Evolutionary conservation across 2,888 invertebrate genomes (phyloP).

Genomic region (Tipula vernalis): DNA sequence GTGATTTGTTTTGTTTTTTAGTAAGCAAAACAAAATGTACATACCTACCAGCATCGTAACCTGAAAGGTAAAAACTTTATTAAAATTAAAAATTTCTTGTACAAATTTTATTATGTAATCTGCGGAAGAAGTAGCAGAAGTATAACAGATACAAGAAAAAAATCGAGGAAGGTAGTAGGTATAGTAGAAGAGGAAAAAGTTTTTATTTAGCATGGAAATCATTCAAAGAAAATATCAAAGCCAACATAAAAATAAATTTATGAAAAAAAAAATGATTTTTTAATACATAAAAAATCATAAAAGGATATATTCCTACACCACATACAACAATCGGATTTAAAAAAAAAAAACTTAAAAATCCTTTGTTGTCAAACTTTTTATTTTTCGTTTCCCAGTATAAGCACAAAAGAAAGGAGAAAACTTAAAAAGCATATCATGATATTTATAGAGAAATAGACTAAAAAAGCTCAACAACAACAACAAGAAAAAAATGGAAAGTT

Average conservation of each 20-base stretch:
- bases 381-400: not conserved
- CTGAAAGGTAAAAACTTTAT: not conserved
- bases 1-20: not conserved
- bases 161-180: not conserved
- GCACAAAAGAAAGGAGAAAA: not conserved
- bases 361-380: not conserved
- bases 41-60: not conserved
- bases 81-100: not conserved
- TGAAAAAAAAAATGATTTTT: not conserved
- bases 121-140: not conserved
- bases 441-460: not conserved
- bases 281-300: not conserved
- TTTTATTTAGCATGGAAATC: not conserved
- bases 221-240: slow-evolving; percentile 4
- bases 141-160: not conserved
- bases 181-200: not conserved
- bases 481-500: not conserved
- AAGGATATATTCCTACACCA: not conserved
- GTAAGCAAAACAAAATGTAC: not conserved
- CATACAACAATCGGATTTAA: not conserved
- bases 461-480: not conserved
- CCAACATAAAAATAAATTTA: not conserved
- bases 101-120: not conserved
- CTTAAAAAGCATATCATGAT: not conserved
- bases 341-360: not conserved